phyloP scores from a whole-genome alignment of 2,113 vertebrate species.

The Vireo altiloquus region DNA sequence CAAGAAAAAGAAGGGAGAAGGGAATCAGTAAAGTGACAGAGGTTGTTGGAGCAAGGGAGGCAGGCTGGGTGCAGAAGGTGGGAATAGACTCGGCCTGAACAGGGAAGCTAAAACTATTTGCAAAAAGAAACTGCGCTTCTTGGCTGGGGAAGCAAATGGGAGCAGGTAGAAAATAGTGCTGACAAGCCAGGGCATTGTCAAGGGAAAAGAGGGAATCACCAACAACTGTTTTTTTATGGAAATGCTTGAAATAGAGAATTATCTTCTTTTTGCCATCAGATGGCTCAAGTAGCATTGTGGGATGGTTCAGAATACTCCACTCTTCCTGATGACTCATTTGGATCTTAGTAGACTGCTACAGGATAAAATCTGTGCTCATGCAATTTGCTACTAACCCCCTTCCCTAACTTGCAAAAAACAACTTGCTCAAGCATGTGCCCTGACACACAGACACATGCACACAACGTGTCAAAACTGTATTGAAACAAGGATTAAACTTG shows the following conservation, averaged over 20 bases:
- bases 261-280: background rate
- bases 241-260: background rate
- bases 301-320: background rate
- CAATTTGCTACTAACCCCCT: background rate
- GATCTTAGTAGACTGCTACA: background rate
- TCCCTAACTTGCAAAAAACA: background rate
- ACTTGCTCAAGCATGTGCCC: background rate
- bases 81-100: background rate
- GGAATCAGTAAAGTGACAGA: background rate
- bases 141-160: background rate
- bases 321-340: background rate
- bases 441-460: background rate
- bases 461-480: background rate
- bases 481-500: constrained; percentile 3
- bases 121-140: background rate
- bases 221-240: background rate
- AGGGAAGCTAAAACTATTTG: background rate
- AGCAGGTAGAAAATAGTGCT: background rate
- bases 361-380: background rate
- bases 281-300: background rate
- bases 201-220: background rate
- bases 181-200: background rate
- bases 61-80: background rate
- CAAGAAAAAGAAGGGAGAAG: background rate
- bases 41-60: background rate